A percentile compares a stretch with the other conserved stretches of the same genome.
These are phyloP conservation scores for Rhinophrynus dorsalis DNA, from an alignment of 2,797 vertebrate species.

Conservation along the genomic window DNA sequence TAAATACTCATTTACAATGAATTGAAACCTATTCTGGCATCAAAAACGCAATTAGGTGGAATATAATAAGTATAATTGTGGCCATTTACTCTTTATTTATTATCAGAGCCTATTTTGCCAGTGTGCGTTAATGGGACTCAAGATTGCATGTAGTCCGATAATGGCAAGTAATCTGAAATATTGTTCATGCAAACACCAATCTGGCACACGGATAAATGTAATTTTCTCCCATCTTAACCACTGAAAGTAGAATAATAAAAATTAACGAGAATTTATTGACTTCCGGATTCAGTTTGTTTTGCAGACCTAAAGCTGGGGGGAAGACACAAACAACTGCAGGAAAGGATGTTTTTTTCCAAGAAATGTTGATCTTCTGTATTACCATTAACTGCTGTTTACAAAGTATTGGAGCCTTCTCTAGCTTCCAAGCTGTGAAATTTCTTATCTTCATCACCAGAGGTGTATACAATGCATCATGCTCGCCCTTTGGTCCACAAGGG, in stretches of 20 bases:
- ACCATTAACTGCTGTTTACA: too few species aligned
- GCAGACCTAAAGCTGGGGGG: too few species aligned
- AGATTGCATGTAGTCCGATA: neutral
- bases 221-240: neutral
- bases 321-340: too few species aligned
- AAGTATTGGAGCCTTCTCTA: too few species aligned
- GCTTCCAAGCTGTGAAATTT: too few species aligned
- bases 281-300: neutral
- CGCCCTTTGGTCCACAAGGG: too few species aligned
- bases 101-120: conserved; percentile 9
- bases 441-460: too few species aligned
- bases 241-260: neutral
- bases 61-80: conserved; percentile 27
- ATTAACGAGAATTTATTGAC: neutral
- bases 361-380: too few species aligned
- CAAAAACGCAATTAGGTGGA: conserved; percentile 16
- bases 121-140: neutral
- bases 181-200: neutral
- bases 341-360: too few species aligned
- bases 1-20: neutral
- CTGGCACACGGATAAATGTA: neutral
- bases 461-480: too few species aligned
- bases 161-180: neutral
- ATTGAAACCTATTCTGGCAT: neutral
- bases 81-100: conserved; percentile 14